Percentiles rank a stretch among this genome's conserved stretches.
Evolutionary conservation across 2,888 invertebrate genomes (phyloP).

Genomic region (Drosophila neotestacea): DNA sequence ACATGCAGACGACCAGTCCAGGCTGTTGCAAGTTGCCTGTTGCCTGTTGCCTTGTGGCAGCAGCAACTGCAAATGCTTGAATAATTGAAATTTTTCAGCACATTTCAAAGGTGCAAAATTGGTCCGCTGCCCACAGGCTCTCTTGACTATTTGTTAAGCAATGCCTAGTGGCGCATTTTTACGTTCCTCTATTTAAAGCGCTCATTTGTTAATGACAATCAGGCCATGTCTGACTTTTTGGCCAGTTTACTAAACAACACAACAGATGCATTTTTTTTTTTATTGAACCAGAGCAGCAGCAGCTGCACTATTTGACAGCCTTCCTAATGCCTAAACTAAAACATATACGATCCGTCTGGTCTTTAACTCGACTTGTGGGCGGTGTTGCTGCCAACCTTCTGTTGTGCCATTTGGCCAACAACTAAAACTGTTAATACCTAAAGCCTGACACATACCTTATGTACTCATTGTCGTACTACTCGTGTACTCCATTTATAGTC

Average conservation of each 20-base stretch:
- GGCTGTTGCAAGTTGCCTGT: slow-evolving; percentile 28
- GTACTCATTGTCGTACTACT: background rate
- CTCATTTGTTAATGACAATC: slow-evolving; percentile 69
- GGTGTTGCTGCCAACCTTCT: slow-evolving; percentile 29
- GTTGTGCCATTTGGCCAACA: slow-evolving; percentile 8
- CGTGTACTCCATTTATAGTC: slow-evolving; percentile 21
- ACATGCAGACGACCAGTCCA: slow-evolving; percentile 45
- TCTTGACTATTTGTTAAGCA: slow-evolving; percentile 46
- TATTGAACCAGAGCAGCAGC: slow-evolving; percentile 40
- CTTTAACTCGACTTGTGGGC: slow-evolving; percentile 39
- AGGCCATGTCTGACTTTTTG: slow-evolving; percentile 25
- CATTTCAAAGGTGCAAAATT: slow-evolving; percentile 67
- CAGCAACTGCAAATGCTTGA: slow-evolving; percentile 39
- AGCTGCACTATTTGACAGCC: slow-evolving; percentile 22
- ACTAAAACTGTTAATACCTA: slow-evolving; percentile 6
- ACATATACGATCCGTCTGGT: slow-evolving; percentile 28
- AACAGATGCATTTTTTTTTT: slow-evolving; percentile 24
- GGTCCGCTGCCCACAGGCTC: slow-evolving; percentile 27
- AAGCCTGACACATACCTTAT: slow-evolving; percentile 13
- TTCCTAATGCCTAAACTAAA: slow-evolving; percentile 12
- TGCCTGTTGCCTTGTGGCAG: slow-evolving; percentile 3
- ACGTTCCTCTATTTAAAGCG: slow-evolving; percentile 36
- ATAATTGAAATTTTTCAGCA: slow-evolving; percentile 66
- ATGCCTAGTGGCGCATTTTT: slow-evolving; percentile 49
- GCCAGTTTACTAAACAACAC: background rate